phyloP scores from a whole-genome alignment of 2,797 vertebrate genomes.

The Helarctos malayanus region DNA sequence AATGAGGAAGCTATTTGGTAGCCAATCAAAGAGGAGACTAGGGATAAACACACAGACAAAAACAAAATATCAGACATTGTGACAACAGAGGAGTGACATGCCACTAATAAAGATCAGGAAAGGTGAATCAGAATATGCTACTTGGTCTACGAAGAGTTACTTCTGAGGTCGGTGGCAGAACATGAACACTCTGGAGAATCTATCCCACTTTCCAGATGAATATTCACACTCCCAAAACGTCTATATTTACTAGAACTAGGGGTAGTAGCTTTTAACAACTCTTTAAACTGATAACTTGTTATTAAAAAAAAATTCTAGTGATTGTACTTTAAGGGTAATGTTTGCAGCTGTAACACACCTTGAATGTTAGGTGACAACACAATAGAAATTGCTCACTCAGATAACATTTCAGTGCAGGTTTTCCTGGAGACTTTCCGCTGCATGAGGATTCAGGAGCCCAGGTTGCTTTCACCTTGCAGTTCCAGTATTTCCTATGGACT shows the following conservation, averaged over 20 bases:
- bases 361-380: background rate
- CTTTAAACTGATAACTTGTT: background rate
- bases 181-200: background rate
- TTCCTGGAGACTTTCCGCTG: background rate
- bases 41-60: background rate
- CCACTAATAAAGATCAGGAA: background rate
- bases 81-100: background rate
- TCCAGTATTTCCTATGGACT: background rate
- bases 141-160: background rate
- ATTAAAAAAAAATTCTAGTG: background rate
- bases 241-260: background rate
- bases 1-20: background rate
- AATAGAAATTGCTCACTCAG: background rate
- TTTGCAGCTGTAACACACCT: background rate
- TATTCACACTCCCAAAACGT: background rate
- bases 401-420: background rate
- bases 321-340: background rate
- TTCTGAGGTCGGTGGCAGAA: background rate
- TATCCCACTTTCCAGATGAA: background rate
- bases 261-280: background rate
- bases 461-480: background rate
- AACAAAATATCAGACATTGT: background rate
- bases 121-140: background rate
- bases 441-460: background rate
- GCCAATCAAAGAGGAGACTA: background rate